These are phyloP conservation scores for Varanus komodoensis DNA, from an alignment of 2,113 vertebrate species.

Conservation along the genomic window DNA sequence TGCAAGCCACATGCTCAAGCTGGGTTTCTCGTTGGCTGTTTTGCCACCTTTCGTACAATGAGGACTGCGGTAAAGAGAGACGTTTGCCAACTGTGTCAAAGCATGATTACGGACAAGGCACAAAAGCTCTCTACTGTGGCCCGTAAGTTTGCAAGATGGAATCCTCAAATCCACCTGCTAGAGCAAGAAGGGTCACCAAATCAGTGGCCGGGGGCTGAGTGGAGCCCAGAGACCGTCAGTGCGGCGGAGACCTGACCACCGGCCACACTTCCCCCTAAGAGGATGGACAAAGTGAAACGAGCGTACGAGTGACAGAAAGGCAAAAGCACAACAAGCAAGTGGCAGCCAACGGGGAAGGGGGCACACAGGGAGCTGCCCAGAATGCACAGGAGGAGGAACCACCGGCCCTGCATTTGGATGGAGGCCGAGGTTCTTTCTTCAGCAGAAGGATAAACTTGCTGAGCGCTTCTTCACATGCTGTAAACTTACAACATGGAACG, in stretches of 20 bases:
- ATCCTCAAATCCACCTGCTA: fast-evolving
- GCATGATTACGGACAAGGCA: not conserved
- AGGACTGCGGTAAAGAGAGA: too few species aligned
- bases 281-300: not conserved
- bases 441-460: not conserved
- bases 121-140: not conserved
- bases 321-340: not conserved
- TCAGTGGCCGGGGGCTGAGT: not conserved
- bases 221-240: not conserved
- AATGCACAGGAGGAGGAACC: conserved; percentile 43
- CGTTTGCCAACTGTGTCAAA: not conserved
- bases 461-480: not conserved
- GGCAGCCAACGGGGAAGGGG: conserved; percentile 14
- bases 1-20: not conserved
- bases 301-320: fast-evolving
- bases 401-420: conserved; percentile 46
- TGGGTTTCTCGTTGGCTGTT: not conserved
- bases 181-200: not conserved
- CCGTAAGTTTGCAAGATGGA: not conserved
- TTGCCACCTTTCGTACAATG: not conserved
- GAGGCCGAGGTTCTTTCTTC: conserved; percentile 23
- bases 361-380: not conserved
- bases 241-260: fast-evolving
- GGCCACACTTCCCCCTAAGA: not conserved
- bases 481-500: not conserved